These are phyloP conservation scores for Tarsius wallacei DNA, from an alignment of 2,797 vertebrate genomes.

Conservation along the genomic window DNA sequence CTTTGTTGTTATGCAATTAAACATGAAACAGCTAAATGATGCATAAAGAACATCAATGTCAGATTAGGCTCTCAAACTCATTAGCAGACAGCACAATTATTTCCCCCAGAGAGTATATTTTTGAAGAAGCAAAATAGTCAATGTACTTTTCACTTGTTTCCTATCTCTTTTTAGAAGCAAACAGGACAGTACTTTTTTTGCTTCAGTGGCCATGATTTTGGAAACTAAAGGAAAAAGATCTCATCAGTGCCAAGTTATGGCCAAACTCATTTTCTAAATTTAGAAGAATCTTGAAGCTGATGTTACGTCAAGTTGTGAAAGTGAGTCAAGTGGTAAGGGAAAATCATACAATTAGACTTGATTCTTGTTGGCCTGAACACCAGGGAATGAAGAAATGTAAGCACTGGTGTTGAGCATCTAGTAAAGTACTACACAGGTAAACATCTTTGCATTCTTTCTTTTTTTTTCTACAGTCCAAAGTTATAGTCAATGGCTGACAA, in stretches of 20 bases:
- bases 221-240: slow-evolving; percentile 59
- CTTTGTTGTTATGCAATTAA: slow-evolving; percentile 84
- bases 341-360: slow-evolving; percentile 55
- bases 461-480: background rate
- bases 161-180: slow-evolving; percentile 74
- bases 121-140: slow-evolving; percentile 73
- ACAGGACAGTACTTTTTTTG: slow-evolving; percentile 60
- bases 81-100: slow-evolving; percentile 72
- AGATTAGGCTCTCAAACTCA: slow-evolving; percentile 75
- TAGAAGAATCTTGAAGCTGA: slow-evolving; percentile 69
- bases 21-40: slow-evolving; percentile 83
- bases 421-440: slow-evolving; percentile 7
- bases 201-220: slow-evolving; percentile 71
- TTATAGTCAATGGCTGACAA: background rate
- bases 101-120: slow-evolving; percentile 76
- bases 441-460: slow-evolving; percentile 7
- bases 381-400: slow-evolving; percentile 20
- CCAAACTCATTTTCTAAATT: slow-evolving; percentile 77
- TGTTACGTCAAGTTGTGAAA: slow-evolving; percentile 71
- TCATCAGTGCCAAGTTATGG: slow-evolving; percentile 67
- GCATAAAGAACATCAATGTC: slow-evolving; percentile 72
- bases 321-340: slow-evolving; percentile 47
- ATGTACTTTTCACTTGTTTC: slow-evolving; percentile 71
- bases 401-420: background rate
- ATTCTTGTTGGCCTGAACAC: slow-evolving; percentile 29